These are phyloP conservation scores for Hephaestus fuliginosus DNA, from an alignment of 2,797 vertebrate species.

Conservation along the genomic window DNA sequence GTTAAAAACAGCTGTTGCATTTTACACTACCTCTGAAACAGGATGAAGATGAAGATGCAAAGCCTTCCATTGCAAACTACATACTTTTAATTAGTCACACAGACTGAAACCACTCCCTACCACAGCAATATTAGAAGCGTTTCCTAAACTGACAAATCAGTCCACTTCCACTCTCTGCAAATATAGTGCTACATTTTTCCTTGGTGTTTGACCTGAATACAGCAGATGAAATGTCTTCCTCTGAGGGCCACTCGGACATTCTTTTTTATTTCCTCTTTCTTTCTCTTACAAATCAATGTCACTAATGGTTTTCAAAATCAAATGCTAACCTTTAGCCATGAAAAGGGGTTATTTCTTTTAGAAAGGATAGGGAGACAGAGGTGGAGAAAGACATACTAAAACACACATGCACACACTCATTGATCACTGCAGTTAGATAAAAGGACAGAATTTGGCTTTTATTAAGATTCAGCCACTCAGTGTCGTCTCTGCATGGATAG, in stretches of 20 bases:
- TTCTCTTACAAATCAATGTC: slow-evolving; percentile 63
- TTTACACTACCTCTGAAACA: background rate
- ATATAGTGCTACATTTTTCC: background rate
- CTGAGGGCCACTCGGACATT: slow-evolving; percentile 28
- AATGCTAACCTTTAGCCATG: slow-evolving; percentile 69
- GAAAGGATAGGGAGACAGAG: slow-evolving; percentile 44
- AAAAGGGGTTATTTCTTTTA: slow-evolving; percentile 52
- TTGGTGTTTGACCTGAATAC: slow-evolving; percentile 34
- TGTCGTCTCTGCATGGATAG: slow-evolving; percentile 5
- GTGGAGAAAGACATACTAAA: background rate
- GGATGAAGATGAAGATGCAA: background rate
- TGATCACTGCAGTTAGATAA: slow-evolving; percentile 53
- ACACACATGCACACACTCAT: slow-evolving; percentile 26
- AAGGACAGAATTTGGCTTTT: slow-evolving; percentile 50
- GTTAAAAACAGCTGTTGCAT: too few species aligned
- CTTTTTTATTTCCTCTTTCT: slow-evolving; percentile 46
- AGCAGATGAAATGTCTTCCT: slow-evolving; percentile 42
- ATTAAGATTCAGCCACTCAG: slow-evolving; percentile 37
- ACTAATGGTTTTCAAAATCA: slow-evolving; percentile 73
- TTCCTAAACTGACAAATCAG: background rate
- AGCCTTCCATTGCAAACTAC: background rate
- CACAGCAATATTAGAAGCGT: background rate
- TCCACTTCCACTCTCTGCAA: background rate
- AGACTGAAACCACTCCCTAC: background rate
- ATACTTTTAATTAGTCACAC: background rate